These are phyloP conservation scores for Cassiopea andromeda DNA, from an alignment of 30 jellyfish, hydroid and myxozoan species.

Conservation along the genomic window DNA sequence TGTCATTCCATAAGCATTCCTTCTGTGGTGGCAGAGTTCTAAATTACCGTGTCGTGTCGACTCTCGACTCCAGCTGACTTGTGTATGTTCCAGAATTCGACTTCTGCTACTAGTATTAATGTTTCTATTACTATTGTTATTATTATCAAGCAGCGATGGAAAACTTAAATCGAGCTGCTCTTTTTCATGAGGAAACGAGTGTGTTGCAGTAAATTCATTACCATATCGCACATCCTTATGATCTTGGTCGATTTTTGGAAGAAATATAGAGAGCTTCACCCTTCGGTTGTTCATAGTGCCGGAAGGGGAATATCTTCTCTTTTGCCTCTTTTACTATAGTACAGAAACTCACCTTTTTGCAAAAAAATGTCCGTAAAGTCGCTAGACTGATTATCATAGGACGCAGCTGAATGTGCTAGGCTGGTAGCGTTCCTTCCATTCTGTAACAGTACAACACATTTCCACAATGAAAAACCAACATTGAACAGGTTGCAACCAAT, in stretches of 20 bases:
- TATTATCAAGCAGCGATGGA: slow-evolving; percentile 25
- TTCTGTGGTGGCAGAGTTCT: slow-evolving; percentile 3
- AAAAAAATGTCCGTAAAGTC: neutral
- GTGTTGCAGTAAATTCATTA: slow-evolving; percentile 1
- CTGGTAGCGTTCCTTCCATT: neutral
- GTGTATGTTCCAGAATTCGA: neutral
- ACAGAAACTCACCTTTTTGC: neutral
- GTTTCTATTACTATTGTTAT: slow-evolving; percentile 7
- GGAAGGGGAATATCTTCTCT: neutral
- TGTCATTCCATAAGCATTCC: neutral
- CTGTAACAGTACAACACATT: neutral
- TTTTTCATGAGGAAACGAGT: neutral
- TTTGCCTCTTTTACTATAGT: neutral
- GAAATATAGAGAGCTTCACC: slow-evolving; percentile 11
- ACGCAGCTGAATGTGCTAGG: neutral
- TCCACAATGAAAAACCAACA: neutral
- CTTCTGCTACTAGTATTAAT: neutral
- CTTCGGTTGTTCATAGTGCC: neutral
- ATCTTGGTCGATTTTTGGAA: slow-evolving; percentile 52
- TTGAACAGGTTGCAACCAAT: neutral
- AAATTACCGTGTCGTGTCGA: neutral
- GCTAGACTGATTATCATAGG: neutral
- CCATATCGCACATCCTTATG: neutral
- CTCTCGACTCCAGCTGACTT: neutral
- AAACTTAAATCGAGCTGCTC: slow-evolving; percentile 1